Evolutionary conservation across 2,113 vertebrate species (phyloP).

Genomic region (Micromys minutus): DNA sequence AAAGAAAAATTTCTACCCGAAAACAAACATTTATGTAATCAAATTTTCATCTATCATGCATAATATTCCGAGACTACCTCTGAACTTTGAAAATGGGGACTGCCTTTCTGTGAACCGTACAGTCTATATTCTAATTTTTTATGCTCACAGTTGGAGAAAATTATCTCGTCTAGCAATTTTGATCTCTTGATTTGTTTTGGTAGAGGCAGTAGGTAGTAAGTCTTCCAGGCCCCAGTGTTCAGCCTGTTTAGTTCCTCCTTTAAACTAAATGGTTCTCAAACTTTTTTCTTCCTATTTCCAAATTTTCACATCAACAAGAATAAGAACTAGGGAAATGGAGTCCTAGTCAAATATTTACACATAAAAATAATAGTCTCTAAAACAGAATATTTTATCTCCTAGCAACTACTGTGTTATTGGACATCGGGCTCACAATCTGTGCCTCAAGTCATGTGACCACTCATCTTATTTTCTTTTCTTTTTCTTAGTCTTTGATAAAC

Average conservation of each 20-base stretch:
- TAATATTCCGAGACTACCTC: neutral
- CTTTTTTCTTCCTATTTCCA: neutral
- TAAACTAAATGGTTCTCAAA: neutral
- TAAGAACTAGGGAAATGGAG: neutral
- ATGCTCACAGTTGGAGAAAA: neutral
- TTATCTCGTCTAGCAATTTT: neutral
- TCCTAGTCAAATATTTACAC: neutral
- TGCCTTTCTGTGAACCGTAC: neutral
- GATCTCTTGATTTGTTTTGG: neutral
- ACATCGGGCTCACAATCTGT: neutral
- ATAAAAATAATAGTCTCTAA: neutral
- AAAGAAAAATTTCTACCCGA: neutral
- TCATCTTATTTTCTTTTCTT: too few relatives aligned
- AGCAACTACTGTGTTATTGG: neutral
- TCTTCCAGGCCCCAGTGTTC: neutral
- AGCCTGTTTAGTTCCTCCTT: neutral
- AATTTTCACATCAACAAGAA: neutral
- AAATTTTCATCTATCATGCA: neutral
- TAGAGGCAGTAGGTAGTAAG: too few relatives aligned
- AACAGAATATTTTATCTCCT: neutral
- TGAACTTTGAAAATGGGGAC: neutral
- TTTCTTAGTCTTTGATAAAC: too few relatives aligned
- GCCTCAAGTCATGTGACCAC: neutral
- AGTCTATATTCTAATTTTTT: neutral
- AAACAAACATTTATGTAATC: neutral